Evolutionary conservation across 1,140 invertebrate genomes (phyloP).

Genomic region (Drosophila tsacasi): DNA sequence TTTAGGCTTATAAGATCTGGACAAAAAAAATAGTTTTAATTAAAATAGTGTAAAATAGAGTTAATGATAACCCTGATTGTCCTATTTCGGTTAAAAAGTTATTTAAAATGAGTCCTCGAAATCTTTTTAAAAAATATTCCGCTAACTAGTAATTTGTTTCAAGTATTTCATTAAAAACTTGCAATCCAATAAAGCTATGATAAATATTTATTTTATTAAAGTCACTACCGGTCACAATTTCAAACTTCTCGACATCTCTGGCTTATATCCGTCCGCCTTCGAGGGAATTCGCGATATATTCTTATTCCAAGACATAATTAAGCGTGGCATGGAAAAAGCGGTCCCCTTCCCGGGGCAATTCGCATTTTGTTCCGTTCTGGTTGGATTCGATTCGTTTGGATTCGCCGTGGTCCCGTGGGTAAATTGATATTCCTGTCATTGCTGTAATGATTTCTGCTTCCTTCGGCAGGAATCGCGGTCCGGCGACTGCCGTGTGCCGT

Average conservation of each 20-base stretch:
- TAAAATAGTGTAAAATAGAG: no score
- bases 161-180: no score
- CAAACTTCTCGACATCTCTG: constrained; percentile 19
- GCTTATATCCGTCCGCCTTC: neutral
- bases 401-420: constrained; percentile 51
- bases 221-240: neutral
- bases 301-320: constrained; percentile 61
- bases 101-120: no score
- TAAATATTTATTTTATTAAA: neutral
- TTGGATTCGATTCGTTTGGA: constrained; percentile 38
- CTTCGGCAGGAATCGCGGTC: constrained; percentile 39
- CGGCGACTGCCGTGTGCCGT: constrained; percentile 38
- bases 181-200: neutral
- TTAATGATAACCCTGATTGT: no score
- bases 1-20: no score
- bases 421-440: constrained; percentile 82
- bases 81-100: no score
- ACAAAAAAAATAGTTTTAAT: no score
- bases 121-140: no score
- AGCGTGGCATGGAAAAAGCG: constrained; percentile 40
- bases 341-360: constrained; percentile 27
- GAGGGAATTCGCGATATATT: constrained; percentile 37
- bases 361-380: constrained; percentile 44
- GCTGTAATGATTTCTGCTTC: constrained; percentile 74
- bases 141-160: no score